Evolutionary conservation across 2,888 invertebrate species (phyloP), one percentile per base, ranked within the genome.

Genomic region (Horisme vitalbata): DNA sequence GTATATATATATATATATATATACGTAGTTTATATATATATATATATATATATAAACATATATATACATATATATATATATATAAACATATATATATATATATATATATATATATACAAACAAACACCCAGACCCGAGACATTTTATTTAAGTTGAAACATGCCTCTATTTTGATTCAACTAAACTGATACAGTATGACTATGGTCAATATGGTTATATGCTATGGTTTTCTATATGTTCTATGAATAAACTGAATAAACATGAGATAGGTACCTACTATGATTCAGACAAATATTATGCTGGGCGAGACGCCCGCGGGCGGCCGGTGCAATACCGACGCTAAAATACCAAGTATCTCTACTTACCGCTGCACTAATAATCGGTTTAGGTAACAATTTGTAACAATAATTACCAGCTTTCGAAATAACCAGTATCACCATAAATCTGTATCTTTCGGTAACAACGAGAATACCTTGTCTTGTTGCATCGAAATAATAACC

Each of bases 301-400:
- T 44, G 48, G 47, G 45, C 48, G 49, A 47, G 52, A 51, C 44
- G 55, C 52, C 60, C 50, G 49, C 51, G 45, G 48, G 53, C 46
- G 34, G 13, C 24, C 56, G 41, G 67, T 65, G 68, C 70, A 59
- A 64, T 67, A 68, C 64, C 65, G 63, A 57, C 59, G 57, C 62
- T 70, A 68, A 63, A 68, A 67, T 62, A 60, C 60, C 59, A 52
- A 68, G 68, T 62, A 67, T 66, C 68, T 73, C 68, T 72, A 75
- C 78, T 72, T 70, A 71, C 74, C 68, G 73, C 73, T 68, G 60
- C 61, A 59, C 66, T 83, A 80, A 81, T 82, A 75, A 79, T 68
- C 66, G 71, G 75, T 71, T 76, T 63, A 68, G 63, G 68, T 75
- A 63, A 76, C 67, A 66, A 75, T 80, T 80, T 77, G 70, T 75